Evolutionary conservation across 2,113 vertebrate genomes (phyloP).

Genomic region (Stegostoma tigrinum): DNA sequence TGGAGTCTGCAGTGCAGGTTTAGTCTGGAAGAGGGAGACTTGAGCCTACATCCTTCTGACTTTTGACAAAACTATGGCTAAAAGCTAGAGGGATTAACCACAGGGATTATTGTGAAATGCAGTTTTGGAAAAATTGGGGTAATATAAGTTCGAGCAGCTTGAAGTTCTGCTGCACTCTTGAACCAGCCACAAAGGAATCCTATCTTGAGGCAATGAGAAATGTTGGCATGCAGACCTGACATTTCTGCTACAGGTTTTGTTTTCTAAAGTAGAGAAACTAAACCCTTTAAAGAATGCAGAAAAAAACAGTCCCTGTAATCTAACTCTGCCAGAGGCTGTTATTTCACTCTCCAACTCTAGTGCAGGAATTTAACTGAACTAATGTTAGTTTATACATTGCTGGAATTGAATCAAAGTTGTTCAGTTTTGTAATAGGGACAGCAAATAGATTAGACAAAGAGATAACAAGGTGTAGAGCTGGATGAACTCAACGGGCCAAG

Average conservation of each 20-base stretch:
- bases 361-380: background rate
- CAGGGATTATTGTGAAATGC: no score
- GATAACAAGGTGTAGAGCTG: no score
- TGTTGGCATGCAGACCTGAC: background rate
- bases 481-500: no score
- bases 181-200: background rate
- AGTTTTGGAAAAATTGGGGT: background rate
- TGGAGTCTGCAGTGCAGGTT: no score
- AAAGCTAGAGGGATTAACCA: no score
- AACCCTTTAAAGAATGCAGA: constrained; percentile 10
- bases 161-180: background rate
- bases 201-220: background rate
- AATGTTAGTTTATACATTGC: background rate
- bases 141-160: background rate
- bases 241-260: background rate
- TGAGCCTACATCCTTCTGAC: no score
- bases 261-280: background rate
- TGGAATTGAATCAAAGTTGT: background rate
- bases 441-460: background rate
- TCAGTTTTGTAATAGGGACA: background rate
- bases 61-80: no score
- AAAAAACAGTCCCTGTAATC: background rate
- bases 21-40: no score
- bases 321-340: background rate
- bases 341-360: background rate